Conservation (phyloP, 2,113 vertebrate species). For the Rafetus swinhoei region DNA sequence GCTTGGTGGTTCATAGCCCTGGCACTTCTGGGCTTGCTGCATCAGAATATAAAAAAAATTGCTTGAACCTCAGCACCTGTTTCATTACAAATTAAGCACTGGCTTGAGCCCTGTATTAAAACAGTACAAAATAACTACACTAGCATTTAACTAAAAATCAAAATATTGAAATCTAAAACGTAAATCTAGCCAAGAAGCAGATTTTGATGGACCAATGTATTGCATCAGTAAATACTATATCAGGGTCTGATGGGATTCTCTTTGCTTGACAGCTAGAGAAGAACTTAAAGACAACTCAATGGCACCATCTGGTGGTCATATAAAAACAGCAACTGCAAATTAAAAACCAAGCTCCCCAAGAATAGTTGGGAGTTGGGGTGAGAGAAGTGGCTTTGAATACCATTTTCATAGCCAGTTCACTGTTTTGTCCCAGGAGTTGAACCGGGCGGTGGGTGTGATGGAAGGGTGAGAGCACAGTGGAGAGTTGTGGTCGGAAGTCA, state of each 20-base stretch:
- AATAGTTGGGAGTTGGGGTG: no score
- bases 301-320: conserved; percentile 64
- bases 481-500: background rate
- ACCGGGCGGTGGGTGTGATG: background rate
- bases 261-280: background rate
- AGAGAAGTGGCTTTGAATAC: background rate
- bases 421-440: background rate
- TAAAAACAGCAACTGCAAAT: background rate
- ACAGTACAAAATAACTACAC: background rate
- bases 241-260: background rate
- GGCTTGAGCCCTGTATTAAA: background rate
- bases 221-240: background rate
- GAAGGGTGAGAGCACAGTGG: background rate
- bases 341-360: background rate
- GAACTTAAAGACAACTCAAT: conserved; percentile 23
- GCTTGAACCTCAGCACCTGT: no score
- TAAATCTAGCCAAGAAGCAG: background rate
- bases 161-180: background rate
- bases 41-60: no score
- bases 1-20: no score
- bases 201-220: background rate
- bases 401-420: background rate
- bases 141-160: background rate
- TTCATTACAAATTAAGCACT: no score
- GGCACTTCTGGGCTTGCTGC: no score